phyloP scores from a whole-genome alignment of 53 echinoderm and acorn worm genomes.

The Apostichopus leukothele region DNA sequence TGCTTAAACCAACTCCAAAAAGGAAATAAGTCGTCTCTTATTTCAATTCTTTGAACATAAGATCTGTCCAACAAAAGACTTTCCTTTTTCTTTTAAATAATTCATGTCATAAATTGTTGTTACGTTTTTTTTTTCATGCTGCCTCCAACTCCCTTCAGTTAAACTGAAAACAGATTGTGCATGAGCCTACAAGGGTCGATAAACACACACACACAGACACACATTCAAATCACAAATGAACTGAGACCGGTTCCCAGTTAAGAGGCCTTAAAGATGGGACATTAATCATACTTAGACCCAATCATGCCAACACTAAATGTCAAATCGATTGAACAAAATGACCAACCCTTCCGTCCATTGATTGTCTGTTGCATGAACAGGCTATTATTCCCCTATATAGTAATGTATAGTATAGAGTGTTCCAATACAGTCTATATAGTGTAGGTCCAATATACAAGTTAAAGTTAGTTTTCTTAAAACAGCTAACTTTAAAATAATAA shows the following conservation, averaged over 20 bases:
- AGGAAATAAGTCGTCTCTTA: neutral
- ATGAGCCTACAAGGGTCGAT: neutral
- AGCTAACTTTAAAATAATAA: no score
- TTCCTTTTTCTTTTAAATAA: neutral
- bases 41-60: neutral
- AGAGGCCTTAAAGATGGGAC: neutral
- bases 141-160: no score
- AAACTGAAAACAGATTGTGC: no score
- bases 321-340: neutral
- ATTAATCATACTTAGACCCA: constrained; percentile 21
- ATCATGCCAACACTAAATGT: neutral
- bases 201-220: constrained; percentile 9
- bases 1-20: neutral
- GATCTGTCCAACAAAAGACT: neutral
- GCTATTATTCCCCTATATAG: no score
- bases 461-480: no score
- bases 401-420: no score
- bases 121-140: neutral
- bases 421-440: no score
- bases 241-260: neutral
- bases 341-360: no score
- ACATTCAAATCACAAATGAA: neutral
- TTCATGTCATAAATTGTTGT: neutral
- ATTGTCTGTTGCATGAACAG: no score
- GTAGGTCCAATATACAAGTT: no score